Conservation (phyloP, 2,113 vertebrate genomes). For the Callionymus lyra region DNA sequence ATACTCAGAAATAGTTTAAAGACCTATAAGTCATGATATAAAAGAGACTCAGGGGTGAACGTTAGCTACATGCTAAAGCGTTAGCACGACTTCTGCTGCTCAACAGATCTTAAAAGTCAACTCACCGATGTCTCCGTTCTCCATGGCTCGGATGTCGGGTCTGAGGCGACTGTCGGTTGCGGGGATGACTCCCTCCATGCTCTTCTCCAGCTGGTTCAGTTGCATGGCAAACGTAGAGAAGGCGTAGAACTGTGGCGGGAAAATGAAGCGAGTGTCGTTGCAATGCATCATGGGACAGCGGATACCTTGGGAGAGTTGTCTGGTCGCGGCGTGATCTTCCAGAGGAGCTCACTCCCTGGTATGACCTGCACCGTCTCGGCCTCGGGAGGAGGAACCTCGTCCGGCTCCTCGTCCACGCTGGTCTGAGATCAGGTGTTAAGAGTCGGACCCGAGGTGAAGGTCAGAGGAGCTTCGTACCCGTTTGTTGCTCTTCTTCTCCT, state of each 20-base stretch:
- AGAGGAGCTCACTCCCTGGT: slow-evolving; percentile 85
- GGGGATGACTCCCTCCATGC: slow-evolving; percentile 82
- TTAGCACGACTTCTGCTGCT: too few species aligned
- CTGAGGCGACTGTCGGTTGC: slow-evolving; percentile 87
- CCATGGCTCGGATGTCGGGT: slow-evolving; percentile 92
- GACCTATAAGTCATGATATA: too few species aligned
- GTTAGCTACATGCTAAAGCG: too few species aligned
- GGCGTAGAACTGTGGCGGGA: slow-evolving; percentile 81
- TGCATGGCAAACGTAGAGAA: slow-evolving; percentile 94
- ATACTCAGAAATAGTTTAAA: too few species aligned
- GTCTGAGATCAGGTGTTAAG: slow-evolving; percentile 33
- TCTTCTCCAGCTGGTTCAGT: slow-evolving; percentile 86
- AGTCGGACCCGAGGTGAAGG: too few species aligned
- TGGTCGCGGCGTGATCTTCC: slow-evolving; percentile 91
- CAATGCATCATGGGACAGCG: too few species aligned
- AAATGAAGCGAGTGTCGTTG: too few species aligned
- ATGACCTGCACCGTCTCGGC: slow-evolving; percentile 86
- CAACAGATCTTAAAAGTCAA: too few species aligned
- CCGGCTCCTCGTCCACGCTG: slow-evolving; percentile 76
- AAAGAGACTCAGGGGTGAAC: too few species aligned
- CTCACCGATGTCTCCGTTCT: slow-evolving; percentile 91
- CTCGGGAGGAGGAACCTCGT: slow-evolving; percentile 87
- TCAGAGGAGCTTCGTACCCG: slow-evolving; percentile 61
- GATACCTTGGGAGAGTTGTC: slow-evolving; percentile 84
- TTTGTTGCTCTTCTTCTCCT: slow-evolving; percentile 85